A percentile compares a stretch with the other conserved stretches of the same genome.
Evolutionary conservation across 2,797 vertebrate species (phyloP).

Genomic region (Nasua narica): DNA sequence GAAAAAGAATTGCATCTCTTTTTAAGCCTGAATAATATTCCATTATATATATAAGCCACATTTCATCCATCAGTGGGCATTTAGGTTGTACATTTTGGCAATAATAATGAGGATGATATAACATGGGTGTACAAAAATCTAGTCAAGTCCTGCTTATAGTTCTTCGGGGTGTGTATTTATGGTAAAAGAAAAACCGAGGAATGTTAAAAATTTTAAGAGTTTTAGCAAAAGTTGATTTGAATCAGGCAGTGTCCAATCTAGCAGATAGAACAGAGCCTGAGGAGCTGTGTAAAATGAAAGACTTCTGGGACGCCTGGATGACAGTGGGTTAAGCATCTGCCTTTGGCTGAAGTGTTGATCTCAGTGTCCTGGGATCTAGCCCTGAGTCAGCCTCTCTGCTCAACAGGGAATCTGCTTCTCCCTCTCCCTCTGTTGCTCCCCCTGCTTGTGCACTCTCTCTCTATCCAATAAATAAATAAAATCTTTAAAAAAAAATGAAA

Average conservation of each 20-base stretch:
- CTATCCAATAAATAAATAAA: not conserved
- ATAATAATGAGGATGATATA: not conserved
- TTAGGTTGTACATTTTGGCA: not conserved
- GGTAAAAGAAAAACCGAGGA: not conserved
- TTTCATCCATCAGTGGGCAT: not conserved
- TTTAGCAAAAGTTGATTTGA: not conserved
- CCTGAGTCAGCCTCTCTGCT: accelerated
- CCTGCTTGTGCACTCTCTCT: not conserved
- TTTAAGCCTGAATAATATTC: not conserved
- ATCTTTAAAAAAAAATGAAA: not conserved
- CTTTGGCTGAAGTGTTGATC: not conserved
- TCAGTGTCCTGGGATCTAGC: not conserved
- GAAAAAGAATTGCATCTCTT: not conserved
- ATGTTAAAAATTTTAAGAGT: not conserved
- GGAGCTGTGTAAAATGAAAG: not conserved
- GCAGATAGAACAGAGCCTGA: not conserved
- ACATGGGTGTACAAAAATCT: not conserved
- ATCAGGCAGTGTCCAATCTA: not conserved
- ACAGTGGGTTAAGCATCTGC: not conserved
- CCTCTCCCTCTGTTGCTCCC: not conserved
- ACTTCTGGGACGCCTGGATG: not conserved
- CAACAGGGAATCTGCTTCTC: not conserved
- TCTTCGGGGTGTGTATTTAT: not conserved
- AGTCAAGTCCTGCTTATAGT: not conserved
- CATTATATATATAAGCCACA: not conserved